Evolutionary conservation across 2,113 vertebrate genomes (phyloP).

Genomic region (Sinocyclocheilus anshuiensis): DNA sequence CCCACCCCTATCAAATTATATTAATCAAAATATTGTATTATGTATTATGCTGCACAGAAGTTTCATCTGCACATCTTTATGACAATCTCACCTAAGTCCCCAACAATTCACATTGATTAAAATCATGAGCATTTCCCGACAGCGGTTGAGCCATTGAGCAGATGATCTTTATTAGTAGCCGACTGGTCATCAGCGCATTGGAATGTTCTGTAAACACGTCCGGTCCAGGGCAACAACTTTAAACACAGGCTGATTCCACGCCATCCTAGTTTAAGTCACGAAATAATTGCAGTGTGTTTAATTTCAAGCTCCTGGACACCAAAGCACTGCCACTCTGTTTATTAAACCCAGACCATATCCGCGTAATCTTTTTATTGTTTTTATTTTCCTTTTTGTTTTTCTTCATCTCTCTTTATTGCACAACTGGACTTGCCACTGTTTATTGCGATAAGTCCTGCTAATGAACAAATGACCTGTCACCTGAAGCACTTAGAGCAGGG

Average conservation of each 20-base stretch:
- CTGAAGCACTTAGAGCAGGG: conserved; percentile 80
- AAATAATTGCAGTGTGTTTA: conserved; percentile 72
- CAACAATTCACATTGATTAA: conserved; percentile 39
- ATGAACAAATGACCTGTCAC: conserved; percentile 86
- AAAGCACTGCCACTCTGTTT: conserved; percentile 59
- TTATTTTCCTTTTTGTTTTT: conserved; percentile 49
- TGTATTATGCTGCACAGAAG: neutral
- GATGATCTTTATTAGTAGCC: conserved; percentile 28
- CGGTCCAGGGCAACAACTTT: neutral
- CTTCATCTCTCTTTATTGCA: conserved; percentile 63
- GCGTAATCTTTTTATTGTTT: conserved; percentile 67
- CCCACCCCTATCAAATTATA: neutral
- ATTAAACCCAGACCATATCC: conserved; percentile 68
- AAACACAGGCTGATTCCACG: conserved; percentile 16
- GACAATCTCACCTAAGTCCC: neutral
- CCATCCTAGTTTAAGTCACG: conserved; percentile 30
- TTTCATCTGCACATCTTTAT: neutral
- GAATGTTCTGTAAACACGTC: conserved; percentile 25
- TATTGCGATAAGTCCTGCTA: conserved; percentile 85
- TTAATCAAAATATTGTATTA: neutral
- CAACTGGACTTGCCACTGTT: conserved; percentile 76
- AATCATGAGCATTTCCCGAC: conserved; percentile 13
- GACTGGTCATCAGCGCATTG: conserved; percentile 29
- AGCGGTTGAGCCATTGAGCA: neutral
- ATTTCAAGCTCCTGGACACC: conserved; percentile 69